phyloP scores from a whole-genome alignment of 2,113 vertebrate species.

The Pangasianodon gigas region DNA sequence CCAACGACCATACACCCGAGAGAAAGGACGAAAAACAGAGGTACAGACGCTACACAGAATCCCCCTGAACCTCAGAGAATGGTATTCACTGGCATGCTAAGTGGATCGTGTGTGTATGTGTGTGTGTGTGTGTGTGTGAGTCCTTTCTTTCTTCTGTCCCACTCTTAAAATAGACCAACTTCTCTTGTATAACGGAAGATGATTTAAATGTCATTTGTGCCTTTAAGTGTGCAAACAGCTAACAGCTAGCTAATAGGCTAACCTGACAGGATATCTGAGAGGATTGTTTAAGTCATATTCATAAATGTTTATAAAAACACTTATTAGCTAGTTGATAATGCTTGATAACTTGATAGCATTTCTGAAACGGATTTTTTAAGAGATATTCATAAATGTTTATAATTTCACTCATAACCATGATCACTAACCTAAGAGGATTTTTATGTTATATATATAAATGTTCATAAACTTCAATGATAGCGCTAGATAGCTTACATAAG shows the following conservation, averaged over 20 bases:
- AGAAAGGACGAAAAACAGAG: slow-evolving; percentile 50
- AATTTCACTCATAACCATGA: background rate
- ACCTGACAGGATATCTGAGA: background rate
- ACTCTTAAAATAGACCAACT: background rate
- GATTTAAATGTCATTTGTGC: background rate
- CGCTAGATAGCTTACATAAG: background rate
- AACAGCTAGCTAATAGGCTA: background rate
- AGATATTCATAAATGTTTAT: background rate
- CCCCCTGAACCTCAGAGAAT: background rate
- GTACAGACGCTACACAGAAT: background rate
- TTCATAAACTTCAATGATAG: background rate
- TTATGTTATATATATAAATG: background rate
- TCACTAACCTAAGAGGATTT: background rate
- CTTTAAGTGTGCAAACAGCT: background rate
- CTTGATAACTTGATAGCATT: background rate
- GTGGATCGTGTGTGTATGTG: background rate
- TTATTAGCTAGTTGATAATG: background rate
- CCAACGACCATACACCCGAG: slow-evolving; percentile 39
- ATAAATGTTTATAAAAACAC: background rate
- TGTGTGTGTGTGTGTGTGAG: background rate
- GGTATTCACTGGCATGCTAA: background rate
- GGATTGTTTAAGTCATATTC: background rate
- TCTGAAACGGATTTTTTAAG: background rate
- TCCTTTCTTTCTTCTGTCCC: background rate
- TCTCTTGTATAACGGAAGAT: background rate